Percentiles rank a stretch among this genome's conserved stretches.
phyloP scores from a whole-genome alignment of 1,140 invertebrate genomes.

The Drosophila arizonae region DNA sequence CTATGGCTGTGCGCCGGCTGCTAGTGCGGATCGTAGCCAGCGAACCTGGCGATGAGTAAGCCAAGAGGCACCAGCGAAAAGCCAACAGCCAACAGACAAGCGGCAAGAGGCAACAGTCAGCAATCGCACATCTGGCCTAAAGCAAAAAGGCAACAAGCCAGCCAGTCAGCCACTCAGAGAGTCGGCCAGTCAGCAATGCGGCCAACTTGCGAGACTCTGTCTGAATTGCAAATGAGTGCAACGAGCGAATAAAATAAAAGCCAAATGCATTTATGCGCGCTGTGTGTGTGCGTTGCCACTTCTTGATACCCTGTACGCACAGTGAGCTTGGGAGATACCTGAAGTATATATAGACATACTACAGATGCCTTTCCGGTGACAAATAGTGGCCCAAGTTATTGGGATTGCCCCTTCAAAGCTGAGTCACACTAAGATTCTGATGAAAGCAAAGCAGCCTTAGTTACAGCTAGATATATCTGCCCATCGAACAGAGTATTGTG shows the following conservation, averaged over 20 bases:
- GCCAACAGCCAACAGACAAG: constrained; percentile 6
- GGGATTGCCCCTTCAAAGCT: no score
- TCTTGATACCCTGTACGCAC: neutral
- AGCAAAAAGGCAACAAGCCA: constrained; percentile 35
- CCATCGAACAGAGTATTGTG: neutral
- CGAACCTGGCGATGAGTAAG: constrained; percentile 74
- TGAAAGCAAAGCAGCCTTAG: no score
- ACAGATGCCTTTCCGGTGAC: no score
- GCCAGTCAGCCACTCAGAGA: constrained; percentile 11
- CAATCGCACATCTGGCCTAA: constrained; percentile 68
- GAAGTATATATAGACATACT: neutral
- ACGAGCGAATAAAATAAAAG: constrained; percentile 47
- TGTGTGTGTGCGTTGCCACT: constrained; percentile 9
- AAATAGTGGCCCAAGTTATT: no score
- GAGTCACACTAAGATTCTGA: no score
- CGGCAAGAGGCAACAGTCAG: constrained; percentile 9
- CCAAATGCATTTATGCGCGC: constrained; percentile 39
- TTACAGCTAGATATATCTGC: neutral
- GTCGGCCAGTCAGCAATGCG: constrained; percentile 50
- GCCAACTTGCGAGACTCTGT: constrained; percentile 65
- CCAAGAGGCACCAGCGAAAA: constrained; percentile 14
- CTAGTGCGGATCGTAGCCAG: constrained; percentile 56
- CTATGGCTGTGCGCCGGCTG: constrained; percentile 8
- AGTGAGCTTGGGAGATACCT: neutral
- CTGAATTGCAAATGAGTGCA: constrained; percentile 71